phyloP scores from a whole-genome alignment of 2,113 vertebrate genomes.

The Gambusia affinis region DNA sequence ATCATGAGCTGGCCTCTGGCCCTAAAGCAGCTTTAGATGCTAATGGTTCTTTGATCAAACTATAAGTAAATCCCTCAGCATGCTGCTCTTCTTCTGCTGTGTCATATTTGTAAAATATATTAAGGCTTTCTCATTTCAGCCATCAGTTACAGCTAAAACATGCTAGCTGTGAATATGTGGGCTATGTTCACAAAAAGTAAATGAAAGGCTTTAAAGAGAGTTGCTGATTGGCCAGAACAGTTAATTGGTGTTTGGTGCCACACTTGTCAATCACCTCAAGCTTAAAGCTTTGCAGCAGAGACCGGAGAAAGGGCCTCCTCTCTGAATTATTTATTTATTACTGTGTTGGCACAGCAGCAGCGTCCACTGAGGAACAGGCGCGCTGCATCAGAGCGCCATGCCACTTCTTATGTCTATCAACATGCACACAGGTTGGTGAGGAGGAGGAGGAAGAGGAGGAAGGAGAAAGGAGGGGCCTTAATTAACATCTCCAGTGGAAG shows the following conservation, averaged over 20 bases:
- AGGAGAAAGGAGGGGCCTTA: conserved; percentile 27
- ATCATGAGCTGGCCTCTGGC: conserved; percentile 24
- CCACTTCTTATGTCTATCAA: conserved; percentile 57
- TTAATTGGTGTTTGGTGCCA: conserved; percentile 40
- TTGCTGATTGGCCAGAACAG: conserved; percentile 17
- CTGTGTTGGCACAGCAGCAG: conserved; percentile 14
- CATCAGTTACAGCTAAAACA: not conserved
- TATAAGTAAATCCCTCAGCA: not conserved
- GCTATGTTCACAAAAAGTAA: conserved; percentile 6
- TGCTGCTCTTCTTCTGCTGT: not conserved
- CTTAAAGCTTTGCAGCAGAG: conserved; percentile 3
- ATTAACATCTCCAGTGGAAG: conserved; percentile 71
- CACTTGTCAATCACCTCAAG: conserved; percentile 30
- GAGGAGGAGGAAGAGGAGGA: not conserved
- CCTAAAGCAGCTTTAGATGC: conserved; percentile 22
- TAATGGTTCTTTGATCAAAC: not conserved
- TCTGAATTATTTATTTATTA: conserved; percentile 25
- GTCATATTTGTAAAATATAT: conserved; percentile 1
- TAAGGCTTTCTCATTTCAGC: not conserved
- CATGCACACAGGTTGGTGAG: conserved; percentile 62
- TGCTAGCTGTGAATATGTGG: not conserved
- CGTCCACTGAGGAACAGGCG: not conserved
- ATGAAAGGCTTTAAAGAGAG: conserved; percentile 12
- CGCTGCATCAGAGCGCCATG: not conserved
- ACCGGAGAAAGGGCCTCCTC: not conserved